phyloP scores from a whole-genome alignment of 2,113 vertebrate genomes.

The Asarcornis scutulata region DNA sequence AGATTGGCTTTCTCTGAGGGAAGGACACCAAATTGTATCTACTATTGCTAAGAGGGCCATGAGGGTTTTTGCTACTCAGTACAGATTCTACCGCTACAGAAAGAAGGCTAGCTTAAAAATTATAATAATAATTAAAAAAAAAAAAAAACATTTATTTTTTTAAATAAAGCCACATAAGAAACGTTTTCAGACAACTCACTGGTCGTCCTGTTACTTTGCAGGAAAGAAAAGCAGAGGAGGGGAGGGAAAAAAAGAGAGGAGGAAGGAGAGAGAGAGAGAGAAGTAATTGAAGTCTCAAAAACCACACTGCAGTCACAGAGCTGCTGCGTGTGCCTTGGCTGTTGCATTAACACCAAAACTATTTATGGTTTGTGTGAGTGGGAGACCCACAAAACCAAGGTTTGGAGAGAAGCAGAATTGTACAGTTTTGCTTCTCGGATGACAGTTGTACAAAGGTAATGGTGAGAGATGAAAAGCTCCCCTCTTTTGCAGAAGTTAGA shows the following conservation, averaged over 20 bases:
- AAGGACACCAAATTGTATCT: background rate
- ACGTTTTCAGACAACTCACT: background rate
- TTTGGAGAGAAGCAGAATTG: background rate
- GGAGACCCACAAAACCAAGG: background rate
- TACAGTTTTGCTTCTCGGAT: background rate
- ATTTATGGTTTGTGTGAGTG: accelerated
- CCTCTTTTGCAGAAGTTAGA: background rate
- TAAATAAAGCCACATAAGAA: background rate
- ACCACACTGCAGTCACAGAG: background rate
- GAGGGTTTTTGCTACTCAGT: background rate
- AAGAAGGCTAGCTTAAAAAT: background rate
- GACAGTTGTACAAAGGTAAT: background rate
- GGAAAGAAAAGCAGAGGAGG: background rate
- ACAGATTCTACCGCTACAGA: background rate
- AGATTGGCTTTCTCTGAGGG: background rate
- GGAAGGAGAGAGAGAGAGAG: too few relatives aligned
- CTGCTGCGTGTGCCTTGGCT: accelerated
- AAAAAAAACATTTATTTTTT: background rate
- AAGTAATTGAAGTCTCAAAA: background rate
- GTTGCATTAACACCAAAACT: accelerated
- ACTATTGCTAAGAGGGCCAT: background rate
- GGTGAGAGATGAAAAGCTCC: background rate
- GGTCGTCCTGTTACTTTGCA: background rate
- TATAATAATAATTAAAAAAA: background rate
- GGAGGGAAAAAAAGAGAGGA: background rate